A percentile compares a stretch with the other conserved stretches of the same genome.
These are phyloP conservation scores for Conops quadrifasciatus DNA, from an alignment of 2,888 invertebrate species.

Conservation along the genomic window DNA sequence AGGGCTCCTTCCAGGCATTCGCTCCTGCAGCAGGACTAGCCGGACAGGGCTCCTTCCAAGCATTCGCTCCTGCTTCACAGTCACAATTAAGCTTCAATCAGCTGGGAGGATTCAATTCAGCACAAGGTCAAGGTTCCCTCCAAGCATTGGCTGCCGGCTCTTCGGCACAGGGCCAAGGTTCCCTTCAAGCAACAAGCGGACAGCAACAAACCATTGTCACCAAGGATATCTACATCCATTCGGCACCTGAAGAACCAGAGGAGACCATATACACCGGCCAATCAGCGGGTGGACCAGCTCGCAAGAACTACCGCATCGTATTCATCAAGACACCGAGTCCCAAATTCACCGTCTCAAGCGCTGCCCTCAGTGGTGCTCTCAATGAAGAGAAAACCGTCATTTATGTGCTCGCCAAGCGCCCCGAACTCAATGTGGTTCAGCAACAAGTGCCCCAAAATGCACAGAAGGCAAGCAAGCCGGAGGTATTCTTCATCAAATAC, in stretches of 20 bases:
- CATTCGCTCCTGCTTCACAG: neutral
- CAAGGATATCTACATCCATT: slow-evolving; percentile 48
- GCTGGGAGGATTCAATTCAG: neutral
- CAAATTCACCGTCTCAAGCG: slow-evolving; percentile 35
- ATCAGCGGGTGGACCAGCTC: slow-evolving; percentile 44
- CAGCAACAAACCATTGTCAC: slow-evolving; percentile 33
- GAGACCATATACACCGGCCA: slow-evolving; percentile 41
- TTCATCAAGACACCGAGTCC: slow-evolving; percentile 47
- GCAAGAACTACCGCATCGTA: slow-evolving; percentile 49
- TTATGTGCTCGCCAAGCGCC: slow-evolving; percentile 50
- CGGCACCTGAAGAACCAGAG: slow-evolving; percentile 48
- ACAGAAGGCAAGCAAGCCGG: slow-evolving; percentile 46
- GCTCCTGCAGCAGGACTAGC: too few relatives aligned
- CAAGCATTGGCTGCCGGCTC: neutral
- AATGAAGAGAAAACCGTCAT: slow-evolving; percentile 50
- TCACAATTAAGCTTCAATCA: too few relatives aligned
- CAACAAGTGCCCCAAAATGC: slow-evolving; percentile 44
- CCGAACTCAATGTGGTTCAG: slow-evolving; percentile 43
- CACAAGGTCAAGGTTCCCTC: neutral
- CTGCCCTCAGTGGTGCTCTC: slow-evolving; percentile 46
- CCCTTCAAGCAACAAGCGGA: neutral
- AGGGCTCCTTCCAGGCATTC: neutral
- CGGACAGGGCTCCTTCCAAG: neutral
- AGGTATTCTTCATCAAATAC: slow-evolving; percentile 50
- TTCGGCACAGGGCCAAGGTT: neutral